A percentile compares a stretch with the other conserved stretches of the same genome.
Conservation (phyloP, 2,888 invertebrate genomes). For the Epiblema foenella region DNA sequence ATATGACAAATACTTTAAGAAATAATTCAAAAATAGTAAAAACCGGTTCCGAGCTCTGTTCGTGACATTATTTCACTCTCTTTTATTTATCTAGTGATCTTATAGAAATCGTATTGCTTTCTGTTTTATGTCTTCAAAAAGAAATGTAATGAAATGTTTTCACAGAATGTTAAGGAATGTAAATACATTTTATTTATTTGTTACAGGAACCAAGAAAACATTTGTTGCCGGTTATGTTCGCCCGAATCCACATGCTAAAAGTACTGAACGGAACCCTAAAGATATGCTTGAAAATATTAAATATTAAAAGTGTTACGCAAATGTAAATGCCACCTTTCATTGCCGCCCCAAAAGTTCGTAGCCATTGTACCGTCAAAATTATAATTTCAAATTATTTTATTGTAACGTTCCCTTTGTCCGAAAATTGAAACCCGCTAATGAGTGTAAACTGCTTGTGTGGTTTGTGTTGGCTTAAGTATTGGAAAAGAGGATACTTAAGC, state of each 20-base stretch:
- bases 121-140: background rate
- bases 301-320: conserved; percentile 88
- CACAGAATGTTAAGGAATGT: background rate
- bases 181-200: conserved; percentile 50
- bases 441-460: conserved; percentile 37
- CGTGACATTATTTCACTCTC: background rate
- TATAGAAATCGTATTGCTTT: conserved; percentile 14
- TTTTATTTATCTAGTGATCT: background rate
- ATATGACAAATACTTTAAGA: no score
- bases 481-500: background rate
- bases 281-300: conserved; percentile 86
- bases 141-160: background rate
- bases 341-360: conserved; percentile 23
- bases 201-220: conserved; percentile 88
- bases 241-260: conserved; percentile 88
- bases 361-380: conserved; percentile 33
- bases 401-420: conserved; percentile 28
- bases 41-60: no score
- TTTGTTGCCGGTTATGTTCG: conserved; percentile 87
- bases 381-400: conserved; percentile 40
- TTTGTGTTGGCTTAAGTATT: background rate
- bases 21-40: no score
- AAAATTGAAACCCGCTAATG: conserved; percentile 36
- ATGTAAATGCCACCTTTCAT: conserved; percentile 80
- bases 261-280: conserved; percentile 87